Evolutionary conservation across 2,113 vertebrate species (phyloP).

Genomic region (Trematomus loennbergii): DNA sequence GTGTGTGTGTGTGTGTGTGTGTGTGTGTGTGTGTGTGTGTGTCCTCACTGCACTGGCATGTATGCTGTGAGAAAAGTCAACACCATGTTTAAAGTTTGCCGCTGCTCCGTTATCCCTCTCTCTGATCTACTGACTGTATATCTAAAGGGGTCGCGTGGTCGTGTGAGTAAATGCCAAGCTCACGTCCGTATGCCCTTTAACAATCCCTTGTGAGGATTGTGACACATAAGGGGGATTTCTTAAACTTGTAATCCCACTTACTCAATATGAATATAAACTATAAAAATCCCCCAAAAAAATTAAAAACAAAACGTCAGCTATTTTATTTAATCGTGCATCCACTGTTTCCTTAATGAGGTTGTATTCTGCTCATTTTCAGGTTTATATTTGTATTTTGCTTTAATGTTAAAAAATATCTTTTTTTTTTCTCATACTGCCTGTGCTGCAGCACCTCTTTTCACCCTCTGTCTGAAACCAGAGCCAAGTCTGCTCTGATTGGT

Average conservation of each 20-base stretch:
- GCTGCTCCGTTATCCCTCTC: conserved; percentile 33
- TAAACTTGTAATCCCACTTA: conserved; percentile 1
- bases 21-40: too few relatives aligned
- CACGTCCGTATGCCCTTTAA: conserved; percentile 61
- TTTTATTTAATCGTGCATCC: background rate
- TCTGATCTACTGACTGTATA: conserved; percentile 54
- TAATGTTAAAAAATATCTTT: too few relatives aligned
- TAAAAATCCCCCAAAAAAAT: background rate
- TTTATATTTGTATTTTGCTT: background rate
- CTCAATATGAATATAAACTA: background rate
- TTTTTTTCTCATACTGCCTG: too few relatives aligned
- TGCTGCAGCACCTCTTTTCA: too few relatives aligned
- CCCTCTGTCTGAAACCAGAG: too few relatives aligned
- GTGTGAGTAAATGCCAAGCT: conserved; percentile 70
- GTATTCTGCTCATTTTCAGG: background rate
- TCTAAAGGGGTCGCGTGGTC: conserved; percentile 40
- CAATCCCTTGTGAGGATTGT: conserved; percentile 37
- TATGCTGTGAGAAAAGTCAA: conserved; percentile 68
- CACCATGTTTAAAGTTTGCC: conserved; percentile 72
- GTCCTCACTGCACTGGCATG: conserved; percentile 19
- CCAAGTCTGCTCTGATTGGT: too few relatives aligned
- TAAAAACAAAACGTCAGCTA: background rate
- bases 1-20: too few relatives aligned
- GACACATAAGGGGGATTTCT: conserved; percentile 36
- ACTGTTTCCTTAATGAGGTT: too few relatives aligned